A percentile compares a stretch with the other conserved stretches of the same genome.
Conservation (phyloP, 2,113 vertebrate species). For the Columba janthina region DNA sequence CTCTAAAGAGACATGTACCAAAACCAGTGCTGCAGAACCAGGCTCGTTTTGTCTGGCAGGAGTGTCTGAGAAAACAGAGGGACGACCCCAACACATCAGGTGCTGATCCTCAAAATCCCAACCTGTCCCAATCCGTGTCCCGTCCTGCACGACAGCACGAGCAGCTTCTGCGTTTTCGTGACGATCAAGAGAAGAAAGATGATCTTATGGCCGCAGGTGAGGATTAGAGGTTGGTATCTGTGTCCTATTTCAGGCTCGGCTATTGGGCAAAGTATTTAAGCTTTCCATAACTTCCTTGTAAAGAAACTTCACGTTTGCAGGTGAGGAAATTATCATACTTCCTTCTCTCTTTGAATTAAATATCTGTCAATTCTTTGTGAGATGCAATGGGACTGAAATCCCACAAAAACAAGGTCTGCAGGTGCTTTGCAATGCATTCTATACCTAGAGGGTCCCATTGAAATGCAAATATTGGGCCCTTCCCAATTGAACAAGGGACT, state of each 20-base stretch:
- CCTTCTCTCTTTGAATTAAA: neutral
- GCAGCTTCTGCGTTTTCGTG: neutral
- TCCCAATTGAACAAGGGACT: neutral
- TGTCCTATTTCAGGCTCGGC: neutral
- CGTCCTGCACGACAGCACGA: neutral
- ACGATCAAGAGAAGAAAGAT: neutral
- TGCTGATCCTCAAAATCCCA: conserved; percentile 12
- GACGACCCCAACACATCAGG: neutral
- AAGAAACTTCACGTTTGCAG: neutral
- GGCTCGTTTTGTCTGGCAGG: neutral
- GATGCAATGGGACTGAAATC: neutral
- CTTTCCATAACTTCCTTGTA: neutral
- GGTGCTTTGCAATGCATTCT: neutral
- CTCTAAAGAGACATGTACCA: neutral
- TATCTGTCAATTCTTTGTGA: neutral
- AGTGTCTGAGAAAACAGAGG: neutral
- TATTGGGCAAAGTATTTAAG: neutral
- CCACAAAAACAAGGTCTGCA: neutral
- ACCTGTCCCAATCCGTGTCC: neutral
- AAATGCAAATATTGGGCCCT: neutral
- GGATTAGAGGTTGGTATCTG: neutral
- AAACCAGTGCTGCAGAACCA: neutral
- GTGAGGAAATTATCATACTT: neutral
- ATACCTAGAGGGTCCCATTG: neutral
- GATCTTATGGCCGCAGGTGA: neutral